Conservation (phyloP, 2,797 vertebrate species). For the Morus bassanus region DNA sequence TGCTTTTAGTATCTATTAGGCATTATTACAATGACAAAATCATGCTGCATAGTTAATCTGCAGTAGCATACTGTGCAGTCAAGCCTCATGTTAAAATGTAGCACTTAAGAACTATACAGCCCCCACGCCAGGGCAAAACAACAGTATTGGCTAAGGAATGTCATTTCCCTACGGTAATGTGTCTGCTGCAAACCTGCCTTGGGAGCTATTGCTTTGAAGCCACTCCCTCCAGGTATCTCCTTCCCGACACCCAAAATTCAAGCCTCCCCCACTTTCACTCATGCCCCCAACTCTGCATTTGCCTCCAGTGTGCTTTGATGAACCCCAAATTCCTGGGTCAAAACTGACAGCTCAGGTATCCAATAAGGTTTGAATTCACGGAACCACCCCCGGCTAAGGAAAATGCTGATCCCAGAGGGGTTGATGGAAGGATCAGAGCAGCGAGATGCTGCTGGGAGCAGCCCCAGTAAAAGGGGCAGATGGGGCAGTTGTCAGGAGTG, state of each 20-base stretch:
- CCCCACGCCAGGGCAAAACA: background rate
- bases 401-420: background rate
- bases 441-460: background rate
- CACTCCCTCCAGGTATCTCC: background rate
- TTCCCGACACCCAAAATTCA: background rate
- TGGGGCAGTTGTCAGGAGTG: background rate
- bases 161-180: fast-evolving
- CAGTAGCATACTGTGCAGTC: background rate
- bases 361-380: fast-evolving
- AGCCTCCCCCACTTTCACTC: background rate
- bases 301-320: fast-evolving
- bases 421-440: background rate
- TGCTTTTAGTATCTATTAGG: conserved; percentile 5
- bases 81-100: fast-evolving
- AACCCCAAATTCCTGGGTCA: background rate
- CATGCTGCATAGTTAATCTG: background rate
- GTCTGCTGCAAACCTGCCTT: background rate
- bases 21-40: background rate
- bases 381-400: background rate
- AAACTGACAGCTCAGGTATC: background rate
- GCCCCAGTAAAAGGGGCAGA: background rate
- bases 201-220: background rate
- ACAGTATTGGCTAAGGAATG: background rate
- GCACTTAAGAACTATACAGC: background rate
- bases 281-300: fast-evolving